Base-by-base conservation (phyloP, 2,113 vertebrate species). In the Gobiocypris rarus region DNA sequence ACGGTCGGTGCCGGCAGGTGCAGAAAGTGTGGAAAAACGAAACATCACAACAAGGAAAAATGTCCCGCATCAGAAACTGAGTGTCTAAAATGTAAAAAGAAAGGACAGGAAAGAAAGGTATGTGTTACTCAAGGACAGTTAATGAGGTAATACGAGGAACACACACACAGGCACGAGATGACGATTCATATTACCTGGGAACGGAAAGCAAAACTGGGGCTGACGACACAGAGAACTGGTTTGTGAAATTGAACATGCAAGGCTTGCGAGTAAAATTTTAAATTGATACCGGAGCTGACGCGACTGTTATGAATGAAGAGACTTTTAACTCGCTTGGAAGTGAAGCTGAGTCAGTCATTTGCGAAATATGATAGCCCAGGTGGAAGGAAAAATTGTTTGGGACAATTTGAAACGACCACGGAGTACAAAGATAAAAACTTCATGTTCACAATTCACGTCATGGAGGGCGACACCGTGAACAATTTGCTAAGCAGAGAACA, bases 41-140 rank as follows among this genome's bases (percentile, higher is more conserved):
- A 65, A 10, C 15, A n/a, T 10, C 1, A 4, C 10, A 1, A 78
- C 19, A 38, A 10, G 19, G 19, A 26, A 11, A 78, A 56, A 50
- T 79, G 41, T 24, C 2, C 50, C 4, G 54, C 45, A 56, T 17
- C 52, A 38, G 45, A 75, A 75, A 3, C 15, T 6, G 56, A 26
- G 22, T 79, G 75, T 28, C 0, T 17, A 6, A 17, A 69, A 8
- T 17, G 34, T 4, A 61, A 41, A 54, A 75, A 41, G 15, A 75
- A 28, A 45, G 52, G 58, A 78, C 83, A 78, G 26, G 4, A 13
- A n/a, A n/a, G n/a, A n/a, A n/a, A n/a, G n/a, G 75, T 24, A 52
- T 79, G 59, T 84, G 83, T 52, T 43, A 22, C 6, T 43, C 22
- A 52, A 70, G 41, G 59, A 34, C 73, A 50, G 41, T 31, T 3